Percentiles rank a stretch among this genome's conserved stretches.
Conservation (phyloP, 2,113 vertebrate genomes). For the Crotalus helleri region DNA sequence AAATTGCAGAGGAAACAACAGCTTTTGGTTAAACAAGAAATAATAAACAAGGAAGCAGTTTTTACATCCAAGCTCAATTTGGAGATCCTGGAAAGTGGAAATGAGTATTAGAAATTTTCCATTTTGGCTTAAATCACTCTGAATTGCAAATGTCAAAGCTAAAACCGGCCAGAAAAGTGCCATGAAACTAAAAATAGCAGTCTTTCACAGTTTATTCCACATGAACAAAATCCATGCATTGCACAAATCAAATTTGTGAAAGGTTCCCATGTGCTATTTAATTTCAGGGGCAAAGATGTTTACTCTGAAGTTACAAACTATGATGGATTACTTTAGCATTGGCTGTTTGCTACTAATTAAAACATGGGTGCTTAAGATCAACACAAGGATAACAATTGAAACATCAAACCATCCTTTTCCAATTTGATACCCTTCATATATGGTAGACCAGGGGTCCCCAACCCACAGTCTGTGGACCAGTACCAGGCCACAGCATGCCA, state of each 20-base stretch:
- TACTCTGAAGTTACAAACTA: neutral
- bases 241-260: neutral
- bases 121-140: neutral
- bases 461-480: no score
- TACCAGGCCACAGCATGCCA: no score
- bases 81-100: neutral
- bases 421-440: neutral
- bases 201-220: neutral
- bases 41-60: neutral
- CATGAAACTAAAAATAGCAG: neutral
- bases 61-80: neutral
- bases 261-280: neutral
- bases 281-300: neutral
- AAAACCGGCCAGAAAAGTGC: neutral
- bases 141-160: neutral
- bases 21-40: neutral
- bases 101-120: neutral
- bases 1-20: conserved; percentile 31
- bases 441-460: neutral
- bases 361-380: neutral
- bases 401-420: neutral
- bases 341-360: neutral
- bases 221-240: neutral
- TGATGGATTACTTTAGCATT: neutral
- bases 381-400: neutral